Evolutionary conservation across 2,888 invertebrate species (phyloP).

Genomic region (Andrena marginata): DNA sequence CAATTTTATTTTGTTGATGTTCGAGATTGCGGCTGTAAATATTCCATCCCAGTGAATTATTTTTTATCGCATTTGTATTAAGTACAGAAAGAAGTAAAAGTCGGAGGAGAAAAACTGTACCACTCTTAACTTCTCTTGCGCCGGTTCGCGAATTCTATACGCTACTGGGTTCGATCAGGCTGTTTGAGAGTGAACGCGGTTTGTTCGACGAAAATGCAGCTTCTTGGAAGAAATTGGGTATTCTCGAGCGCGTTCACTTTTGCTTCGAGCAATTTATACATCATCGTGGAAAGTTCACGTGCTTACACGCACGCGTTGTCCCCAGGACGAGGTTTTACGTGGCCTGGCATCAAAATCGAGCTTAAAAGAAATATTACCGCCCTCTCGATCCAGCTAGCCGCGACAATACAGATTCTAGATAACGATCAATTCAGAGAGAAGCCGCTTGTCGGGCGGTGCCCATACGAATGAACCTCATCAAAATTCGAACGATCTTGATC

Average conservation of each 20-base stretch:
- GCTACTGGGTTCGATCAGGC: neutral
- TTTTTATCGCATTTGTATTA: slow-evolving; percentile 4
- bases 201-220: neutral
- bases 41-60: slow-evolving; percentile 7
- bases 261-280: neutral
- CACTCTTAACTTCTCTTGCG: neutral
- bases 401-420: slow-evolving; percentile 25
- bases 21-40: neutral
- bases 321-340: slow-evolving; percentile 14
- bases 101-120: neutral
- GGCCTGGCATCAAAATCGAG: slow-evolving; percentile 42
- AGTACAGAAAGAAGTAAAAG: neutral
- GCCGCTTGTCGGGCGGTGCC: neutral
- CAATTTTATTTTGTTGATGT: no score
- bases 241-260: slow-evolving; percentile 10
- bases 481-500: slow-evolving; percentile 47
- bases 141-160: neutral
- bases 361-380: slow-evolving; percentile 31
- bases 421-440: slow-evolving; percentile 33
- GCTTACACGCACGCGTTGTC: slow-evolving; percentile 17
- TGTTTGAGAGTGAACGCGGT: neutral
- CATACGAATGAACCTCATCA: slow-evolving; percentile 45
- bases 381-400: neutral
- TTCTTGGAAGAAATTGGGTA: slow-evolving; percentile 4
- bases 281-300: slow-evolving; percentile 13